phyloP scores from a whole-genome alignment of 2,888 invertebrate genomes.

The Oscheius sp. region DNA sequence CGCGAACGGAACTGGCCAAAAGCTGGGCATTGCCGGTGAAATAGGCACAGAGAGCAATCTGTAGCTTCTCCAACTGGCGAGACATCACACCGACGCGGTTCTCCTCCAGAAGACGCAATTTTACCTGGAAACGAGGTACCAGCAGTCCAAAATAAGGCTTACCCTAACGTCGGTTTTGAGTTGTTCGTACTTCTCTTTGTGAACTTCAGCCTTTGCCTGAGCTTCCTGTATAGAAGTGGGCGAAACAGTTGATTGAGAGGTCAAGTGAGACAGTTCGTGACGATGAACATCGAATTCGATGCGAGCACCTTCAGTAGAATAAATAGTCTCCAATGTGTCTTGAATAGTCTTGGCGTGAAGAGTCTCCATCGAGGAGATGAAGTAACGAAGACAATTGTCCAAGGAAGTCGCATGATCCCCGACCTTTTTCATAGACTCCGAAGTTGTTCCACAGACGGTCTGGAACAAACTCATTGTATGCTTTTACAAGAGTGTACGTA shows the following conservation, averaged over 20 bases:
- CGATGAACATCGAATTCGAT: conserved; percentile 98
- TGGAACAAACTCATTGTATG: conserved; percentile 78
- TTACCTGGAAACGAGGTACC: conserved; percentile 78
- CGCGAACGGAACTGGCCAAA: conserved; percentile 50
- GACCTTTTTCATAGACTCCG: conserved; percentile 83
- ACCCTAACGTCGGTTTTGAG: conserved; percentile 88
- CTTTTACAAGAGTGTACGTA: neutral
- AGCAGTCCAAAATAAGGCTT: neutral
- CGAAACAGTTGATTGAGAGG: conserved; percentile 76
- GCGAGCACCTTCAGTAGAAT: conserved; percentile 83
- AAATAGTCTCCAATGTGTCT: conserved; percentile 86
- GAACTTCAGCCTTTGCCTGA: conserved; percentile 84
- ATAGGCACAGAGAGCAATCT: conserved; percentile 57
- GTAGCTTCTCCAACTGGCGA: conserved; percentile 56
- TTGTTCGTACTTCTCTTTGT: conserved; percentile 91
- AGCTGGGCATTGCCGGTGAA: conserved; percentile 60
- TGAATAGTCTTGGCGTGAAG: conserved; percentile 97
- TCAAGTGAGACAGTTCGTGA: conserved; percentile 88
- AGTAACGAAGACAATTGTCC: conserved; percentile 80
- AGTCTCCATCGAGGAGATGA: conserved; percentile 93
- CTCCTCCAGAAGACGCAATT: conserved; percentile 95
- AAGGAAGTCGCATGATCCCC: conserved; percentile 55
- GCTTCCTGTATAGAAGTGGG: conserved; percentile 79
- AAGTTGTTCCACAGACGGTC: conserved; percentile 90
- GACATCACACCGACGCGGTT: conserved; percentile 84